Evolutionary conservation across 2,113 vertebrate species (phyloP).

Genomic region (Morone chrysops): DNA sequence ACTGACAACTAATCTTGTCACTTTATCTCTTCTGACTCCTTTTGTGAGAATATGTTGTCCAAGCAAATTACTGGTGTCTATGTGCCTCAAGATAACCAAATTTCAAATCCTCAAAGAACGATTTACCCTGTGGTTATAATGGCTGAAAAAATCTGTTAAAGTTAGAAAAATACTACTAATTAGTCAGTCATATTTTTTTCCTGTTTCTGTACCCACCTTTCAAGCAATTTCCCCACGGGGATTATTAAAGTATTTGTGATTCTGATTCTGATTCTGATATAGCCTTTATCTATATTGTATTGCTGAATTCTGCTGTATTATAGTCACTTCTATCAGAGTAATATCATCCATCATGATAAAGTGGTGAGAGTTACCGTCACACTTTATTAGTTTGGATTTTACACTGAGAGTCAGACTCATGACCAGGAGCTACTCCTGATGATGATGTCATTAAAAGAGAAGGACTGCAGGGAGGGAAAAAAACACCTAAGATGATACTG

Average conservation of each 20-base stretch:
- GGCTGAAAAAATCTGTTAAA: neutral
- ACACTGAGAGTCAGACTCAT: constrained; percentile 10
- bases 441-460: constrained; percentile 73
- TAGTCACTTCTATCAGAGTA: neutral
- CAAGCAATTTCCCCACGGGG: too few relatives aligned
- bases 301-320: neutral
- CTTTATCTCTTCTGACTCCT: neutral
- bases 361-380: neutral
- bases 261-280: too few relatives aligned
- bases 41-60: constrained; percentile 1
- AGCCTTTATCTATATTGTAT: neutral
- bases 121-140: neutral
- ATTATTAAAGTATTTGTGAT: too few relatives aligned
- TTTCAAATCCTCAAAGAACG: neutral
- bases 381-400: constrained; percentile 65
- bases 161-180: neutral
- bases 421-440: constrained; percentile 47
- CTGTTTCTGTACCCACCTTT: too few relatives aligned
- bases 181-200: too few relatives aligned
- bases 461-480: constrained; percentile 29
- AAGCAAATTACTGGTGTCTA: constrained; percentile 2
- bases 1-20: constrained; percentile 28
- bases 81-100: neutral
- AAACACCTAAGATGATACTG: constrained; percentile 51
- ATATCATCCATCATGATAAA: neutral